Evolutionary conservation across 2,888 invertebrate species (phyloP).

Genomic region (Dryobota labecula): DNA sequence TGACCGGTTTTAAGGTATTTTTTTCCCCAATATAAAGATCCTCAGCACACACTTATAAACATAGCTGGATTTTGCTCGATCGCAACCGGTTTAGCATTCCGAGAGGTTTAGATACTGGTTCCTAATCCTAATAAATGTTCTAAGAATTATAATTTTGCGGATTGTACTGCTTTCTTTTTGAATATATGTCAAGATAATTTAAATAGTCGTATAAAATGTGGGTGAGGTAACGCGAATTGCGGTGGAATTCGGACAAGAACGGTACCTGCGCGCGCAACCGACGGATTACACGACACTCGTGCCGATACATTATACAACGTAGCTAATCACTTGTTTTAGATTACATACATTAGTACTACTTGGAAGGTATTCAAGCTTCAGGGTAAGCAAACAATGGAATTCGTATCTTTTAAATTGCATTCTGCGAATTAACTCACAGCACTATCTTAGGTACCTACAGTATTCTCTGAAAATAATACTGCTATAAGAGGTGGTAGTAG

Average conservation of each 20-base stretch:
- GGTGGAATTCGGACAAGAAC: conserved; percentile 84
- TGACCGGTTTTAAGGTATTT: conserved; percentile 19
- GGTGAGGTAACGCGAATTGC: conserved; percentile 84
- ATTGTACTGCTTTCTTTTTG: conserved; percentile 59
- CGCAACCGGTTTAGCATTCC: conserved; percentile 54
- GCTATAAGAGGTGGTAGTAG: not conserved
- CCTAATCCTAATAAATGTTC: conserved; percentile 43
- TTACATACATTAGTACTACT: conserved; percentile 44
- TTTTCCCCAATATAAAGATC: conserved; percentile 1
- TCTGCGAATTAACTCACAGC: not conserved
- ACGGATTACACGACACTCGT: conserved; percentile 54
- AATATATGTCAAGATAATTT: conserved; percentile 69
- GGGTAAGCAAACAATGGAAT: conserved; percentile 29
- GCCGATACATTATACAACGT: conserved; percentile 66
- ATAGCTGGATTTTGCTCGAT: conserved; percentile 29
- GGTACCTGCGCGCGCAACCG: conserved; percentile 74
- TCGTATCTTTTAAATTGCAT: conserved; percentile 10
- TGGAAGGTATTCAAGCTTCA: conserved; percentile 51
- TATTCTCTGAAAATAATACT: not conserved
- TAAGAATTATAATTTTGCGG: conserved; percentile 45
- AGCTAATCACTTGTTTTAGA: conserved; percentile 53
- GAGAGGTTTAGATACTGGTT: conserved; percentile 41
- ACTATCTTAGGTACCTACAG: not conserved
- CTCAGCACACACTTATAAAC: conserved; percentile 16
- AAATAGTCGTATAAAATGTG: conserved; percentile 77